Evolutionary conservation across 2,113 vertebrate genomes (phyloP), one percentile per base, ranked within the genome.

Genomic region (Apeltes quadracus): DNA sequence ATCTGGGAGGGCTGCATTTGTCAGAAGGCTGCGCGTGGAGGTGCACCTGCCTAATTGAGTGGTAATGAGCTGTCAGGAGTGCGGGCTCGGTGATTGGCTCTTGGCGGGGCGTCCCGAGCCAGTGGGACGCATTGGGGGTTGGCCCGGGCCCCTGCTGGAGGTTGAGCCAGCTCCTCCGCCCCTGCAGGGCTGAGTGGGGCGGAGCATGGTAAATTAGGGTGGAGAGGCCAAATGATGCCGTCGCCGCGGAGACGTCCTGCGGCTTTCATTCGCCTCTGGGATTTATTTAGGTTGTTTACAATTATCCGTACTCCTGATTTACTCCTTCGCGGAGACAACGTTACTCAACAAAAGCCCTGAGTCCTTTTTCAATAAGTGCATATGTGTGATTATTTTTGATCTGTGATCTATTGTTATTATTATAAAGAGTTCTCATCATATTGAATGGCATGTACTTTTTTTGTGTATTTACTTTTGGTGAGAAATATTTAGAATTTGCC

Each of bases 41-140:
- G 72, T 90, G 89, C 91, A 93, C 90, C 90, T 92, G 90, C 89
- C 86, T 93, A 93, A 94, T 93, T 94, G 92, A 93, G 91, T 85
- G 85, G 83, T 93, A 92, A 93, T 90, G 91, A 91, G 90, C 89
- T 92, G 92, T 92, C 92, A 88, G 84, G 79, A 91, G 87, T 41
- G 73, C 39, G 20, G 82, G 81, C 80, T 75, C 53, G 50, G 67
- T 89, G 88, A 91, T 91, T 86, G 88, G 82, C 86, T 85, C 87
- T 79, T 84, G 18, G 79, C 55, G 66, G 83, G 90, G 85, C 75
- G 76, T 76, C 85, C 77, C 64, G 48, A 75, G 87, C 88, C 86
- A 78, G 84, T 81, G 86, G 87, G 85, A 90, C 1, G 83, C 83
- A 85, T 78, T n/a, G n/a, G n/a, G 83, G 87, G 88, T 66, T 75